Conservation (phyloP, 2,113 vertebrate species). For the Myotis davidii region DNA sequence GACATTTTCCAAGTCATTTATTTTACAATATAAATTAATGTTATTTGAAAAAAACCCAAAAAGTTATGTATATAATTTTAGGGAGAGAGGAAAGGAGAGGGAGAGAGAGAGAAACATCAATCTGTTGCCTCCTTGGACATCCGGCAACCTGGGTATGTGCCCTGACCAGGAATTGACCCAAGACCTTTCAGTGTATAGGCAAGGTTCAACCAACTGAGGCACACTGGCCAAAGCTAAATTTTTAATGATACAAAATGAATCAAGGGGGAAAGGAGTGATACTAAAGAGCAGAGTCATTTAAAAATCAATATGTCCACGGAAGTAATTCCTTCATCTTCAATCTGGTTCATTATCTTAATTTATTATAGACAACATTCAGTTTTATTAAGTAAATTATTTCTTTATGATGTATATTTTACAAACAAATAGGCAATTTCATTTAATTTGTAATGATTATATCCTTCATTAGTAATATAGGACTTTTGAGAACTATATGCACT, state of each 20-base stretch:
- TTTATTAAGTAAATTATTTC: constrained; percentile 2
- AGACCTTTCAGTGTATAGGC: background rate
- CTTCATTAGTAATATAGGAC: background rate
- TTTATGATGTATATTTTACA: background rate
- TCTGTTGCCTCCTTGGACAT: background rate
- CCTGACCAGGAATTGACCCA: background rate
- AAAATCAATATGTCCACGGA: background rate
- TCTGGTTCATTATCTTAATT: background rate
- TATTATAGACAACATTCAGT: background rate
- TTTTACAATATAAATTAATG: background rate
- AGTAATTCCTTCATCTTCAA: background rate
- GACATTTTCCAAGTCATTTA: background rate
- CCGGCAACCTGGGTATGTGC: background rate
- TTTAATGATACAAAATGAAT: background rate
- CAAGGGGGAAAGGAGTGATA: background rate
- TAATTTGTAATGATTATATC: background rate
- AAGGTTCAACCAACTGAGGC: background rate
- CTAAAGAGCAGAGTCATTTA: background rate
- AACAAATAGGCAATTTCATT: background rate
- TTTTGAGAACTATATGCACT: background rate
- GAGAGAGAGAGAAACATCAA: background rate
- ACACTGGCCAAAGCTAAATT: background rate
- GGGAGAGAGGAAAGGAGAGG: background rate
- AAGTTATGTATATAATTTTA: too few species aligned
- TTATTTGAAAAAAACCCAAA: background rate